Evolutionary conservation across 2,113 vertebrate genomes (phyloP), one percentile per base, ranked within the genome.

Genomic region (Upupa epops): DNA sequence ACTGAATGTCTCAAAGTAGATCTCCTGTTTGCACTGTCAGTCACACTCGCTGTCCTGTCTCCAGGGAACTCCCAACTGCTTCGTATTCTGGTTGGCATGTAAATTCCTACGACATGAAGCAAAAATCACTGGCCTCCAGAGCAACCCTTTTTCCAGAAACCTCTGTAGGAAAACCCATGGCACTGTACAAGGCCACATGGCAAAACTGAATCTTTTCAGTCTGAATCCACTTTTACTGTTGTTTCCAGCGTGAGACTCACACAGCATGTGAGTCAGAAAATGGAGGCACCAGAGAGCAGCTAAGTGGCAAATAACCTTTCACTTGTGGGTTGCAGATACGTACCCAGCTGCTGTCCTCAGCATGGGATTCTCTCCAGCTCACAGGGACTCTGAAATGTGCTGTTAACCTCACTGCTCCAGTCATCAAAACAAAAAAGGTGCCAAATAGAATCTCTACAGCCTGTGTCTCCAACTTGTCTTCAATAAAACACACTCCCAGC

Each of bases 271-370:
- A 91, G 72, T 73, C 90, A 72, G 82, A 95, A 94, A 94, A 90
- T 8, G 37, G 91, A 94, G 49, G n/a, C 80, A 93, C 49, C 61
- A 76, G 82, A 69, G 88, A 88, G 90, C 93, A 95, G 70, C 78
- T 90, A 95, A 96, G 89, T 90, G 86, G 93, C 92, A 95, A 96
- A 95, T 37, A 68, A 68, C 15, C 31, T 90, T 87, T 45, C 91
- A 80, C 36, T 81, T 78, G 56, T 45, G 74, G 88, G 91, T 70
- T 89, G 86, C 82, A 96, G 75, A 89, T 74, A 65, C 91, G 76
- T 21, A 18, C 32, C 84, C 94, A 96, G 93, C 89, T 94, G 83
- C 75, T 81, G 37, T 92, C 91, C 82, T 92, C 95, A 88, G 88
- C 82, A 80, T 51, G 32, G 21, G 56, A 79, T 75, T 86, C 61